These are phyloP conservation scores for Trissoscelio sp. DNA, from an alignment of 2,888 invertebrate species.

Conservation along the genomic window DNA sequence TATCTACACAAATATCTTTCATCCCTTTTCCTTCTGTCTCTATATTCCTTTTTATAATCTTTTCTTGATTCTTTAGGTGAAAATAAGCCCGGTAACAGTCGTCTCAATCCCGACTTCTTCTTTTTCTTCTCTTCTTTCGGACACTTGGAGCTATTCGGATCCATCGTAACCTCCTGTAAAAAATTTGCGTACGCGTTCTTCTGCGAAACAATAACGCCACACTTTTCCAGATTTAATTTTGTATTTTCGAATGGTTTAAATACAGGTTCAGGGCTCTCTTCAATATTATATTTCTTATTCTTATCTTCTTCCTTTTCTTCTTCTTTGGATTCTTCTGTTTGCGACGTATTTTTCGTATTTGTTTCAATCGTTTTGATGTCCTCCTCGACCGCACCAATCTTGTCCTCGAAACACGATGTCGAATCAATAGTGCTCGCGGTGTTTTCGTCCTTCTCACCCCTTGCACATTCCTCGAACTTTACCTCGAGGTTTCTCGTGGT, in stretches of 20 bases:
- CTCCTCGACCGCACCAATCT: conserved; percentile 75
- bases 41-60: conserved; percentile 76
- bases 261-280: background rate
- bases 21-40: conserved; percentile 77
- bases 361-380: conserved; percentile 68
- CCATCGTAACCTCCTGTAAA: conserved; percentile 79
- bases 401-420: conserved; percentile 77
- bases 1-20: conserved; percentile 78
- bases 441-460: conserved; percentile 55
- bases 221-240: conserved; percentile 19
- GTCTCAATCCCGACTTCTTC: conserved; percentile 78
- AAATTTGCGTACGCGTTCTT: conserved; percentile 80
- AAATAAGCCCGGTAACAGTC: conserved; percentile 79
- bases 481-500: conserved; percentile 52
- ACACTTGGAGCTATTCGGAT: conserved; percentile 76
- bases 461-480: conserved; percentile 61
- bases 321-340: background rate
- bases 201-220: conserved; percentile 32
- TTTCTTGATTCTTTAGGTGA: conserved; percentile 80
- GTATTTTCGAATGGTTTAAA: conserved; percentile 18
- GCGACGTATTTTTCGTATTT: background rate
- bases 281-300: too few species aligned
- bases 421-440: conserved; percentile 78
- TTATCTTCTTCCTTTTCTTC: background rate
- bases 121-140: conserved; percentile 82